phyloP scores from a whole-genome alignment of 2,797 vertebrate genomes.

The Enteromius anoplus region DNA sequence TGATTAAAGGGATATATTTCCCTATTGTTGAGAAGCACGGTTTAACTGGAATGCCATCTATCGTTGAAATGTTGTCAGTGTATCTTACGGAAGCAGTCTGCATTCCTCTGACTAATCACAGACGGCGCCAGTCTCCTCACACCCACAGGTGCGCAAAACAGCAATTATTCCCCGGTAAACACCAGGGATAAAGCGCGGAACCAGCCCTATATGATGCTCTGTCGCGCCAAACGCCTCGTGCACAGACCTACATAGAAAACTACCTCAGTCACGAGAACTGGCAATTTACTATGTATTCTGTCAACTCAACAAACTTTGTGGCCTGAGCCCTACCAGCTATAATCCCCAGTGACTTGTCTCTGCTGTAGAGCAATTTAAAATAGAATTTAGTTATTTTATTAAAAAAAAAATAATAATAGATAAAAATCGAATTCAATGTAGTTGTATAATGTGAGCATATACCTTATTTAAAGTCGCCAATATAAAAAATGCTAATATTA shows the following conservation, averaged over 20 bases:
- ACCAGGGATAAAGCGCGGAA: slow-evolving; percentile 68
- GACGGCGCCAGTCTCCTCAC: slow-evolving; percentile 76
- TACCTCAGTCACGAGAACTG: slow-evolving; percentile 54
- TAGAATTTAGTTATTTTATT: background rate
- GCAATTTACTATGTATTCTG: slow-evolving; percentile 57
- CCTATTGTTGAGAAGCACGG: background rate
- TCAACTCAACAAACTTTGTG: slow-evolving; percentile 51
- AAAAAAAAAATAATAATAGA: too few species aligned
- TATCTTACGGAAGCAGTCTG: slow-evolving; percentile 30
- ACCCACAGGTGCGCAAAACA: slow-evolving; percentile 77
- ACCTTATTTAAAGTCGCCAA: background rate
- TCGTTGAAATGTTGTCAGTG: slow-evolving; percentile 58
- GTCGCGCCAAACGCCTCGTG: slow-evolving; percentile 71
- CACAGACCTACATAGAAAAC: slow-evolving; percentile 58
- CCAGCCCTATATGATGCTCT: slow-evolving; percentile 70
- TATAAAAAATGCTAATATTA: background rate
- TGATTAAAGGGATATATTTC: background rate
- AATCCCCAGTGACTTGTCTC: slow-evolving; percentile 20
- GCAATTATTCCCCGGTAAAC: slow-evolving; percentile 79
- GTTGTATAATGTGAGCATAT: background rate
- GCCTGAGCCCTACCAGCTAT: slow-evolving; percentile 24
- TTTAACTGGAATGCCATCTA: slow-evolving; percentile 71
- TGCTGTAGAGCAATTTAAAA: background rate
- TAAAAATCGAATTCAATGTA: background rate
- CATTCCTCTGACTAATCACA: slow-evolving; percentile 49